A percentile compares a stretch with the other conserved stretches of the same genome.
phyloP scores from a whole-genome alignment of 35 echinoderm and acorn worm species.

The Heliocidaris erythrogramma region DNA sequence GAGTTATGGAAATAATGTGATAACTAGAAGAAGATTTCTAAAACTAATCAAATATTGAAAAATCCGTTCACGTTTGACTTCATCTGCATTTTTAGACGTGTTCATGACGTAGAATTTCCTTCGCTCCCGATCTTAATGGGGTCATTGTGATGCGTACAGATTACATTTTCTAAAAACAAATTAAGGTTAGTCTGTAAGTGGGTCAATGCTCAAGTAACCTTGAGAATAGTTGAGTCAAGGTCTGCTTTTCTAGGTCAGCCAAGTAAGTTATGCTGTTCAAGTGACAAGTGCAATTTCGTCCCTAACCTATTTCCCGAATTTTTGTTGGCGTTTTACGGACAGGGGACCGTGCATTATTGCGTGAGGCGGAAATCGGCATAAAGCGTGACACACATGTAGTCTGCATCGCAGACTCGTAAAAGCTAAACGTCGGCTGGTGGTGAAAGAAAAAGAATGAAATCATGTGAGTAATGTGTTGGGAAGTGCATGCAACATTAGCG shows the following conservation, averaged over 20 bases:
- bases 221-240: not conserved
- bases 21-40: too few relatives aligned
- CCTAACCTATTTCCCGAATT: not conserved
- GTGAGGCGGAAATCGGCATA: not conserved
- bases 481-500: too few relatives aligned
- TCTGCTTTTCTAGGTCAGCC: not conserved
- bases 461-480: not conserved
- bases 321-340: not conserved
- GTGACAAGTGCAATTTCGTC: not conserved
- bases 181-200: not conserved
- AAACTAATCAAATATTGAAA: too few relatives aligned
- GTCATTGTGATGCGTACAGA: too few relatives aligned
- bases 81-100: too few relatives aligned
- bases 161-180: too few relatives aligned
- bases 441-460: not conserved
- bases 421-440: not conserved
- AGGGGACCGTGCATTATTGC: not conserved
- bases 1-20: too few relatives aligned
- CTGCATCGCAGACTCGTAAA: not conserved
- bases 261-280: not conserved
- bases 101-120: too few relatives aligned
- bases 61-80: too few relatives aligned
- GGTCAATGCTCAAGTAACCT: not conserved
- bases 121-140: too few relatives aligned
- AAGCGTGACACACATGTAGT: not conserved